Conservation (phyloP, 2,113 vertebrate species). For the Catagonus wagneri region DNA sequence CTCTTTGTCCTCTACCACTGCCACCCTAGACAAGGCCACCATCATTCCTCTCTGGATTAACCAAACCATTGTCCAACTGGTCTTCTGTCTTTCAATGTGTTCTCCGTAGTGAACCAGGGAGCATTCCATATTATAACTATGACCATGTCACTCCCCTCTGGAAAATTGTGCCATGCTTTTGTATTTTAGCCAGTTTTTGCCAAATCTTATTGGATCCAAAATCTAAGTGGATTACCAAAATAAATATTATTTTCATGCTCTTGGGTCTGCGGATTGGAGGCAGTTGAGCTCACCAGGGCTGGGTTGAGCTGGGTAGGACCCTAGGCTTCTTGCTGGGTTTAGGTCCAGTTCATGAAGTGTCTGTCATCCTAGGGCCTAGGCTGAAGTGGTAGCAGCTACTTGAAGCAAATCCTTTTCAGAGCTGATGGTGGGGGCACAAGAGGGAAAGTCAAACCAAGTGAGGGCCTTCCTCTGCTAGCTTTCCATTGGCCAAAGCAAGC, state of each 20-base stretch:
- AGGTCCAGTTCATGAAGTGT: background rate
- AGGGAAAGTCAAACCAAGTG: background rate
- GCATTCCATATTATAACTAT: background rate
- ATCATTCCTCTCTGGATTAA: conserved; percentile 30
- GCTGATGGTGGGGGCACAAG: background rate
- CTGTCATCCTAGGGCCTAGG: background rate
- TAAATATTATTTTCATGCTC: background rate
- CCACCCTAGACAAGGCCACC: background rate
- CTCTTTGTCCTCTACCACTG: background rate
- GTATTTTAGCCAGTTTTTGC: conserved; percentile 25
- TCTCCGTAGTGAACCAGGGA: conserved; percentile 10
- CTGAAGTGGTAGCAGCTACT: background rate
- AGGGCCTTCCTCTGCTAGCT: conserved; percentile 8
- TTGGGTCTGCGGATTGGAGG: background rate
- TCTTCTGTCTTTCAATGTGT: background rate
- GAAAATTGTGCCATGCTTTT: conserved; percentile 22
- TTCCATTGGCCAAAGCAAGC: conserved; percentile 23
- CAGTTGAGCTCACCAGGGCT: background rate
- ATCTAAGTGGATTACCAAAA: conserved; percentile 23
- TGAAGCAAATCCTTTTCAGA: background rate
- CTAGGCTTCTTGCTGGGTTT: background rate
- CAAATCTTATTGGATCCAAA: background rate
- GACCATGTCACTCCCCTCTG: background rate
- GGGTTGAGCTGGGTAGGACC: background rate
- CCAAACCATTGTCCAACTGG: background rate